Evolutionary conservation across 1,140 invertebrate genomes (phyloP).

Genomic region (Formica selysi): DNA sequence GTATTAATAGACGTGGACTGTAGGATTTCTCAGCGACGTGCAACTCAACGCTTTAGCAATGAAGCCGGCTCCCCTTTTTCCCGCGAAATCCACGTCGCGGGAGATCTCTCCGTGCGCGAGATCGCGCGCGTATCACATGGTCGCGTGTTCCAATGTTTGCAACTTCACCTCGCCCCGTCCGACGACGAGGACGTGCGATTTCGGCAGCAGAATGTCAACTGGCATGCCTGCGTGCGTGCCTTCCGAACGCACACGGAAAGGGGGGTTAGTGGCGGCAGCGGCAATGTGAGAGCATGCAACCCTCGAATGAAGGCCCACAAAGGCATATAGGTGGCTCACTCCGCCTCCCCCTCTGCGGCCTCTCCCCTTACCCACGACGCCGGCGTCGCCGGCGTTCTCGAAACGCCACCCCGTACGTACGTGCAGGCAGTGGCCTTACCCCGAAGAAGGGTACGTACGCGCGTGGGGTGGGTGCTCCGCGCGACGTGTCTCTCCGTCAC

Average conservation of each 20-base stretch:
- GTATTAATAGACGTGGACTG: neutral
- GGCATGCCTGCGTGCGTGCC: constrained; percentile 69
- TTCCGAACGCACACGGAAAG: constrained; percentile 60
- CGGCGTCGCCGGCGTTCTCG: constrained; percentile 58
- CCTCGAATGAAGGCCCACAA: constrained; percentile 82
- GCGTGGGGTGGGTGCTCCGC: constrained; percentile 64
- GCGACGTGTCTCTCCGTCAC: constrained; percentile 5
- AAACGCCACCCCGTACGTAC: constrained; percentile 70
- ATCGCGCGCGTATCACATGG: constrained; percentile 54
- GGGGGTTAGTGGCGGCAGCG: constrained; percentile 64
- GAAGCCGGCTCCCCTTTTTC: neutral
- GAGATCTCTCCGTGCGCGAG: constrained; percentile 52
- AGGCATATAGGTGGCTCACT: constrained; percentile 74
- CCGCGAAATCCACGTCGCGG: constrained; percentile 40
- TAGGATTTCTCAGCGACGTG: neutral
- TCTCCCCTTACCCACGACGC: constrained; percentile 21
- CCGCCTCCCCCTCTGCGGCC: constrained; percentile 26
- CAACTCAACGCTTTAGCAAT: no score
- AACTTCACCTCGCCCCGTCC: constrained; percentile 55
- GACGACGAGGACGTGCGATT: constrained; percentile 72
- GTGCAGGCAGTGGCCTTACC: constrained; percentile 66
- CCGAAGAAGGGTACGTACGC: constrained; percentile 48
- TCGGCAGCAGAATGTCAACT: constrained; percentile 81
- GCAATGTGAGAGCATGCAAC: constrained; percentile 79
- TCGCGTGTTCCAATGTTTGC: constrained; percentile 14